Percentiles rank a stretch among this genome's conserved stretches.
phyloP scores from a whole-genome alignment of 2,797 vertebrate genomes.

The Chromobotia macracanthus region DNA sequence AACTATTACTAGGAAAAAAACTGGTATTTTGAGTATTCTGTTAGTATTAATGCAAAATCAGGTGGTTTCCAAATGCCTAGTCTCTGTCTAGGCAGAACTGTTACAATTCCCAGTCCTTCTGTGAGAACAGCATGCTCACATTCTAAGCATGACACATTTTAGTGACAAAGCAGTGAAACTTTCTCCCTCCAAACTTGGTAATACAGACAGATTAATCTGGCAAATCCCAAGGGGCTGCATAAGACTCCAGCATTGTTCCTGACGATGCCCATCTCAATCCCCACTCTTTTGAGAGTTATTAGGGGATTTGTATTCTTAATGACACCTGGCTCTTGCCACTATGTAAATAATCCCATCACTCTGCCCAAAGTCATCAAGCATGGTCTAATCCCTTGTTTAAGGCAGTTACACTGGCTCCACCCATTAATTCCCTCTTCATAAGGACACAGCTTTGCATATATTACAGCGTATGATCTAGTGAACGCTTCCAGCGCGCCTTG shows the following conservation, averaged over 20 bases:
- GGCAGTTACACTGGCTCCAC: conserved; percentile 83
- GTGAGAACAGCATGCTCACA: conserved; percentile 47
- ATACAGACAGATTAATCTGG: conserved; percentile 69
- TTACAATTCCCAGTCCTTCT: conserved; percentile 55
- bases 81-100: conserved; percentile 51
- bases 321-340: conserved; percentile 81
- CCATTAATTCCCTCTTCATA: conserved; percentile 80
- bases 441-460: conserved; percentile 82
- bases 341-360: conserved; percentile 85
- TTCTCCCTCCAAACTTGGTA: conserved; percentile 64
- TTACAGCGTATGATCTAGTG: conserved; percentile 74
- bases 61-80: conserved; percentile 61
- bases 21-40: conserved; percentile 70
- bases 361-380: conserved; percentile 77
- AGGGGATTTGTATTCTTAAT: conserved; percentile 84
- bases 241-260: conserved; percentile 76
- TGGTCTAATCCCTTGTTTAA: conserved; percentile 85
- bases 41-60: conserved; percentile 64
- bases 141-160: conserved; percentile 49
- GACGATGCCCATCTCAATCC: conserved; percentile 57
- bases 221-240: conserved; percentile 67
- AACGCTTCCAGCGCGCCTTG: conserved; percentile 69
- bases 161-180: conserved; percentile 68
- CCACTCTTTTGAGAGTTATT: conserved; percentile 78
- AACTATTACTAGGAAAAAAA: conserved; percentile 17